phyloP scores from a whole-genome alignment of 1,140 invertebrate species.

The Rhopalosiphum maidis region DNA sequence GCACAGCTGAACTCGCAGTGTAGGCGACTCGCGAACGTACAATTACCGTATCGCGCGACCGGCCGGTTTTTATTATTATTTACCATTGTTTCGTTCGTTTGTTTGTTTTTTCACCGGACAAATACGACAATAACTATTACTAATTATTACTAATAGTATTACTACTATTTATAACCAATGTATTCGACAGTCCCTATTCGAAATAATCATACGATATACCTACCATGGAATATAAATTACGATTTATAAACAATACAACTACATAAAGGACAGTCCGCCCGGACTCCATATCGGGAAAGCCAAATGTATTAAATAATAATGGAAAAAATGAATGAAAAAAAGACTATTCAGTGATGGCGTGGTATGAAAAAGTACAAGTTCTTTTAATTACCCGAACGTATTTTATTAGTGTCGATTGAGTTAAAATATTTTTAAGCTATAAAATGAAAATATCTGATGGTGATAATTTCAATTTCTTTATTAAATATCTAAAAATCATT shows the following conservation, averaged over 20 bases:
- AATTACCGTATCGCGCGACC: slow-evolving; percentile 17
- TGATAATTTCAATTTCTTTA: background rate
- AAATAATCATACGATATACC: background rate
- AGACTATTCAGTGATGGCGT: background rate
- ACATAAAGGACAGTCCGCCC: background rate
- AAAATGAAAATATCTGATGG: background rate
- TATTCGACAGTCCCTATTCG: background rate
- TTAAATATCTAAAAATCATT: background rate
- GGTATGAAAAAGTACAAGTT: background rate
- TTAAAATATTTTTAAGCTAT: background rate
- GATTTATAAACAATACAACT: no score
- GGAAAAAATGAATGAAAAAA: background rate
- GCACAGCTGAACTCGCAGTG: slow-evolving; percentile 32
- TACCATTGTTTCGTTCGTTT: background rate
- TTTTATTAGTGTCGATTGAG: background rate
- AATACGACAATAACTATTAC: background rate
- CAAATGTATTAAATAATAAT: background rate
- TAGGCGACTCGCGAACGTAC: slow-evolving; percentile 20
- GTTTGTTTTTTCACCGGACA: background rate
- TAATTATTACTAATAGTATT: background rate
- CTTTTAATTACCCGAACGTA: background rate
- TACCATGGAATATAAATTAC: background rate
- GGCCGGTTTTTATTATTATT: background rate
- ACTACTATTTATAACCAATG: background rate
- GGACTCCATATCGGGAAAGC: background rate